A percentile compares a stretch with the other conserved stretches of the same genome.
Conservation (phyloP, 2,113 vertebrate species). For the Hemiprocne comata region DNA sequence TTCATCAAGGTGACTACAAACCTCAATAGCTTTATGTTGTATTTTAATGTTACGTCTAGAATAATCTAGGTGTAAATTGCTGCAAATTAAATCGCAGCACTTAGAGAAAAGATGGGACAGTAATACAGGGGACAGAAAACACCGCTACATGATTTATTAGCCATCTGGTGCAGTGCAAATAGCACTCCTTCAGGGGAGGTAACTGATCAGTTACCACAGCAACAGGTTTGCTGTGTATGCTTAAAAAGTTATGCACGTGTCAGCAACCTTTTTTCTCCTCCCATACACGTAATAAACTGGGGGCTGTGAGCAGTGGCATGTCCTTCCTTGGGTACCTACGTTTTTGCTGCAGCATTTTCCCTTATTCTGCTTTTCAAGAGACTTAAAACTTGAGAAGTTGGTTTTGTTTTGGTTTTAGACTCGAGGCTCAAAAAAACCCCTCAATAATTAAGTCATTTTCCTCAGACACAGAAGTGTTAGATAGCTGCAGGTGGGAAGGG, state of each 20-base stretch:
- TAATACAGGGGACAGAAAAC: not conserved
- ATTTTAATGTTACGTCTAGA: not conserved
- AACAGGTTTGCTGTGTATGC: conserved; percentile 55
- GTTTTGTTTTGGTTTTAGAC: not conserved
- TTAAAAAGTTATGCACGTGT: conserved; percentile 22
- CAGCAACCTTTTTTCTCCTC: not conserved
- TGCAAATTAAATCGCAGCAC: not conserved
- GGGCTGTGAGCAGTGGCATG: not conserved
- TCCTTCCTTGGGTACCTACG: not conserved
- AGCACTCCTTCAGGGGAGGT: not conserved
- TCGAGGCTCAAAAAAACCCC: not conserved
- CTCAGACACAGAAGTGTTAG: not conserved
- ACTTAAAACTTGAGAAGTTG: not conserved
- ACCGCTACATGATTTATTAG: not conserved
- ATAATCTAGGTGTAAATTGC: not conserved
- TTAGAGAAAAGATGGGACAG: not conserved
- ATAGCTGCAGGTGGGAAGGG: not conserved
- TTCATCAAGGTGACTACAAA: not conserved
- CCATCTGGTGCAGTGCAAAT: conserved; percentile 36
- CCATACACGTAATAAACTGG: not conserved
- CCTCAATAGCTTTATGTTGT: not conserved
- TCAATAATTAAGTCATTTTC: not conserved
- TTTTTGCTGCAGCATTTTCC: not conserved
- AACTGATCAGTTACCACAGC: conserved; percentile 59
- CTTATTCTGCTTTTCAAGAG: not conserved